Evolutionary conservation across 2,888 invertebrate genomes (phyloP), one percentile per base, ranked within the genome.

Genomic region (Agonopterix heracliana): DNA sequence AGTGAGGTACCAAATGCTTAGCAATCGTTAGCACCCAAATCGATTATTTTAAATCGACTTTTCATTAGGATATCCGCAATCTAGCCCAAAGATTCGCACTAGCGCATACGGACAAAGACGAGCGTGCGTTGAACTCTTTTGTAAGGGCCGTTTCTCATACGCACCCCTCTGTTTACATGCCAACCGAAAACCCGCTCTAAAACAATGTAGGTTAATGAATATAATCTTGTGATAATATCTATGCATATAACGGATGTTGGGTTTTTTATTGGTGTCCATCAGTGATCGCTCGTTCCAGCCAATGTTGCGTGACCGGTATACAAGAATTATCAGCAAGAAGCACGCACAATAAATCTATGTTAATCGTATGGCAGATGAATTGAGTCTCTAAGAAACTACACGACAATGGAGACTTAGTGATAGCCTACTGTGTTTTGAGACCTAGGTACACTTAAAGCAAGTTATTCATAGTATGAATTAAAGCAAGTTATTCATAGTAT

Each of bases 61-160:
- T 26, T 26, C 7, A 26, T 26, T 26, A 17, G 26, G 26, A 26
- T 26, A 26, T 26, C 26, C 26, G 26, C 26, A n/a, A n/a, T 38
- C n/a, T 38, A 38, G 38, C 3, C 10, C 5, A 38, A 38, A 38
- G 78, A 68, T 74, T 73, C 78, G 78, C 79, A 68, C 66, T 71
- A 78, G 64, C 71, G 78, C 64, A 56, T 70, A 61, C 67, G 69
- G 70, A 81, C 78, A 83, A 80, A 78, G 76, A 76, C 60, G 63
- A 59, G 71, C 78, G 86, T 80, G 83, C 87, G 86, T 88, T 88
- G 87, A 88, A 88, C 86, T 87, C 88, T 87, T 88, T 87, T 85
- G 68, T 81, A 86, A 80, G 85, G 83, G 82, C 77, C 73, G 61
- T 57, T 71, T 76, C 78, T 72, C 77, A 74, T 74, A 72, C 75